Percentiles rank a stretch among this genome's conserved stretches.
phyloP scores from a whole-genome alignment of 2,797 vertebrate species.

The Tenualosa thibaudeaui region DNA sequence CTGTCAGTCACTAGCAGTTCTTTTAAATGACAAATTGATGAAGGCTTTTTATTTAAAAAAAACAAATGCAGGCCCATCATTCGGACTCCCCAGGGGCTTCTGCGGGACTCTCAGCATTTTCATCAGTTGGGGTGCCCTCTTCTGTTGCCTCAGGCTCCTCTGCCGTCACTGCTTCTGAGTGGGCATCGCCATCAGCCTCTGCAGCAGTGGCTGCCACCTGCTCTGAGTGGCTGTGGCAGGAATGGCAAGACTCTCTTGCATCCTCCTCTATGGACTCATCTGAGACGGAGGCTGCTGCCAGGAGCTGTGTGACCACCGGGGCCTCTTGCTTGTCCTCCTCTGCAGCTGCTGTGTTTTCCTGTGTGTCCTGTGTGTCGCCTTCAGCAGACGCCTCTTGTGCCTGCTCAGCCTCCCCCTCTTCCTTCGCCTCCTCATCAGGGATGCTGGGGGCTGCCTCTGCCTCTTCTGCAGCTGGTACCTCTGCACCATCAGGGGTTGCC shows the following conservation, averaged over 20 bases:
- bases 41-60: slow-evolving; percentile 42
- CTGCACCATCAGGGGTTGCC: too few species aligned
- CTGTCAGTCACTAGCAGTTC: not conserved
- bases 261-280: not conserved
- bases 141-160: slow-evolving; percentile 26
- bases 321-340: slow-evolving; percentile 18
- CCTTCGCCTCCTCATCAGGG: not conserved
- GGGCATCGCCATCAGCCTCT: slow-evolving; percentile 35
- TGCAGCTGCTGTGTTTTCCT: not conserved
- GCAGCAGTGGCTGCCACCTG: not conserved
- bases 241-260: slow-evolving; percentile 37
- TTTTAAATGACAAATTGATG: not conserved
- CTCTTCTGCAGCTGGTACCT: too few species aligned
- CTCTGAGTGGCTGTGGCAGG: slow-evolving; percentile 50
- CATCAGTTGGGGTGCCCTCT: not conserved
- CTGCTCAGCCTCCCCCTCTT: not conserved
- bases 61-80: not conserved
- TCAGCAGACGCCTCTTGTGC: not conserved
- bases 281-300: slow-evolving; percentile 50
- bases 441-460: not conserved
- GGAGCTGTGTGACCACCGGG: slow-evolving; percentile 30
- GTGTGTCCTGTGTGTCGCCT: too few species aligned
- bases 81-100: not conserved
- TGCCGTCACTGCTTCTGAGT: slow-evolving; percentile 28
- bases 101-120: not conserved